Percentiles rank a stretch among this genome's conserved stretches.
Evolutionary conservation across 2,113 vertebrate species (phyloP).

Genomic region (Typhlomys cinereus): DNA sequence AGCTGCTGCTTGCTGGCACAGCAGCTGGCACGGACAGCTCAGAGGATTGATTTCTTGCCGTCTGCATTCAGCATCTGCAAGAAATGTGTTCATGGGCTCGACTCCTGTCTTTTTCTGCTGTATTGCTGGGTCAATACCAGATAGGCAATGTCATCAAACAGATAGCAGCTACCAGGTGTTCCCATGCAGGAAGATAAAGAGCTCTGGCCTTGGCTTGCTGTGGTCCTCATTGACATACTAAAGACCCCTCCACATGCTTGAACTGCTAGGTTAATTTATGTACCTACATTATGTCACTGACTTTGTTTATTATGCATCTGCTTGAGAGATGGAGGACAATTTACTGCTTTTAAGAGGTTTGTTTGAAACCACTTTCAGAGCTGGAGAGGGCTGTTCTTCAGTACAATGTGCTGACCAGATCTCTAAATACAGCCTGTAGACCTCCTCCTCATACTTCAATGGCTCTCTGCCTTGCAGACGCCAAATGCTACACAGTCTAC

Average conservation of each 20-base stretch:
- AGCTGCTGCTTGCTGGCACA: not conserved
- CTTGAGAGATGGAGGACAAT: constrained; percentile 75
- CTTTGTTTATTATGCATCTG: constrained; percentile 77
- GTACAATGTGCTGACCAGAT: not conserved
- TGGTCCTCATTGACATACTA: constrained; percentile 57
- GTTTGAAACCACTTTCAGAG: constrained; percentile 49
- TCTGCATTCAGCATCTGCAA: not conserved
- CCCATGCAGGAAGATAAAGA: not conserved
- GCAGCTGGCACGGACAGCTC: not conserved
- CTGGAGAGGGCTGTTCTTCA: not conserved
- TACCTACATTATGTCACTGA: constrained; percentile 63
- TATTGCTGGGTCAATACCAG: constrained; percentile 38
- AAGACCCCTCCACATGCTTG: not conserved
- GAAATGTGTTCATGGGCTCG: constrained; percentile 53
- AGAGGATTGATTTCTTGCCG: not conserved
- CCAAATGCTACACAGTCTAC: accelerated
- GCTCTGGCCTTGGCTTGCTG: not conserved
- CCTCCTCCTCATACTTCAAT: too few relatives aligned
- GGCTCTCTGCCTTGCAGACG: not conserved
- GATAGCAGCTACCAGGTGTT: not conserved
- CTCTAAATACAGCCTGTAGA: not conserved
- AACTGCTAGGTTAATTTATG: constrained; percentile 53
- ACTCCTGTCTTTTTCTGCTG: constrained; percentile 59
- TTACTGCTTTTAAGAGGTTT: constrained; percentile 69
- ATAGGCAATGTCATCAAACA: constrained; percentile 47